Conservation (phyloP, 2,888 invertebrate species). For the Meteorus cinctellus region DNA sequence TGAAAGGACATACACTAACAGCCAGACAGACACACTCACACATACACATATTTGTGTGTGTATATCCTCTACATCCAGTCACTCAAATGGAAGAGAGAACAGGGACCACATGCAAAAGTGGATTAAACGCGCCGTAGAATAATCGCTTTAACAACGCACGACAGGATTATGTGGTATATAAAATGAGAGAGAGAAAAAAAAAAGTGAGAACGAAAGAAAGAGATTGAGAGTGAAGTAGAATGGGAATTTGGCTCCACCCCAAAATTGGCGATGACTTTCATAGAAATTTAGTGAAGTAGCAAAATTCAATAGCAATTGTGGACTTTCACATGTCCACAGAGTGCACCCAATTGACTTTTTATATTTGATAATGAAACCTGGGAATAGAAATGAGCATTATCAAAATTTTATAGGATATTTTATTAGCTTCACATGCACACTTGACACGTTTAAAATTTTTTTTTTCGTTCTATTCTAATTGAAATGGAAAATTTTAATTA, state of each 20-base stretch:
- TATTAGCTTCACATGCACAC: not conserved
- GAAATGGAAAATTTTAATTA: too few species aligned
- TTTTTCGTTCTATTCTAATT: too few species aligned
- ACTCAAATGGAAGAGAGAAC: constrained; percentile 19
- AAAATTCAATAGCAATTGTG: constrained; percentile 20
- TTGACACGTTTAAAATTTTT: too few species aligned
- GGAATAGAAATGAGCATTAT: constrained; percentile 7
- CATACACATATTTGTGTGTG: not conserved
- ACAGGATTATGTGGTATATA: constrained; percentile 6
- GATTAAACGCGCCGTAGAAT: constrained; percentile 39
- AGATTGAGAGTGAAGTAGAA: constrained; percentile 11
- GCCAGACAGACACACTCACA: not conserved
- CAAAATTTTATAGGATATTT: constrained; percentile 1
- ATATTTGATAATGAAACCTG: not conserved
- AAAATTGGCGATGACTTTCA: constrained; percentile 17
- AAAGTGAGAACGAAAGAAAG: constrained; percentile 13
- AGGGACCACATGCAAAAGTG: constrained; percentile 37
- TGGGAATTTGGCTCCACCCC: constrained; percentile 25
- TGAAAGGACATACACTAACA: constrained; percentile 4
- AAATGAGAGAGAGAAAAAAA: not conserved
- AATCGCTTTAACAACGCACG: constrained; percentile 40
- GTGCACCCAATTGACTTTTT: constrained; percentile 10
- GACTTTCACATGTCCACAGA: not conserved
- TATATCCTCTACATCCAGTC: not conserved
- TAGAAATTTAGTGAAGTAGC: constrained; percentile 11